These are phyloP conservation scores for Epinotia brunnichana DNA, from an alignment of 2,888 invertebrate species.

Conservation along the genomic window DNA sequence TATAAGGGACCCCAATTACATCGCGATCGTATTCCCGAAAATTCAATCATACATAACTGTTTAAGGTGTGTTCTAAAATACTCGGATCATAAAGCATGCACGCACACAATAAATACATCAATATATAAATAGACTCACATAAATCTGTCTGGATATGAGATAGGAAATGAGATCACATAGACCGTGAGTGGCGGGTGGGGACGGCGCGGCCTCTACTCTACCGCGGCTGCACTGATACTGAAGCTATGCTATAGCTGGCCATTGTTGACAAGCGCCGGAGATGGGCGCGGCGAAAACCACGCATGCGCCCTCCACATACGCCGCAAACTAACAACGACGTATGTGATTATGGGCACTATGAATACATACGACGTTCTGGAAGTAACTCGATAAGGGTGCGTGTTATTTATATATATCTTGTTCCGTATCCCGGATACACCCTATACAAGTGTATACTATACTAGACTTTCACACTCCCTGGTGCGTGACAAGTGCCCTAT, in stretches of 20 bases:
- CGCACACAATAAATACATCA: conserved; percentile 28
- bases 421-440: conserved; percentile 21
- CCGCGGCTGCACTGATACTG: conserved; percentile 68
- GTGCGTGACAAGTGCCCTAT: conserved; percentile 34
- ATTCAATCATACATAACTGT: background rate
- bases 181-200: conserved; percentile 52
- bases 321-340: conserved; percentile 3
- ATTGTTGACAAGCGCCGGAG: conserved; percentile 45
- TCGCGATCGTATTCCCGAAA: conserved; percentile 4
- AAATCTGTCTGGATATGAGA: conserved; percentile 57
- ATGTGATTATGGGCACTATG: conserved; percentile 2
- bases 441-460: background rate
- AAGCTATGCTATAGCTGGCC: conserved; percentile 51
- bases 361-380: conserved; percentile 4
- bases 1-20: conserved; percentile 20
- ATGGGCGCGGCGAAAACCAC: conserved; percentile 52
- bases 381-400: conserved; percentile 1
- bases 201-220: conserved; percentile 59
- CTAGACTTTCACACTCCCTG: conserved; percentile 24
- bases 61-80: conserved; percentile 7
- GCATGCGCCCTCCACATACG: conserved; percentile 51
- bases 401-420: conserved; percentile 20
- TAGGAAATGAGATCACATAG: conserved; percentile 67
- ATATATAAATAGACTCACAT: conserved; percentile 61
- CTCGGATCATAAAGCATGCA: conserved; percentile 6